phyloP scores from a whole-genome alignment of 1,140 invertebrate genomes.

The Pseudachorutes palmiensis region DNA sequence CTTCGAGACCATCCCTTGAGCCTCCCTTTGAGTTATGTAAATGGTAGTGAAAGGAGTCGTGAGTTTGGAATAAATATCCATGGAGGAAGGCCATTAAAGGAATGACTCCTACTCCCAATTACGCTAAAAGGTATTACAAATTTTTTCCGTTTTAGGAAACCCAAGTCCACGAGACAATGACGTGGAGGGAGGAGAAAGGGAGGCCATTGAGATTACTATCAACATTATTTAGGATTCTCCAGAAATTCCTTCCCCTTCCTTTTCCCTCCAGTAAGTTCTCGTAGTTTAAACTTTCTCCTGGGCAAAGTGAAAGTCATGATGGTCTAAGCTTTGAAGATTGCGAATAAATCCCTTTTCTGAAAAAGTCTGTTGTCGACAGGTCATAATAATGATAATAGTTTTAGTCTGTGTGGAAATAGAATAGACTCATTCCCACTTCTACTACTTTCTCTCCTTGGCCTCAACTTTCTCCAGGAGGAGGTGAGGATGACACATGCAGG shows the following conservation, averaged over 20 bases:
- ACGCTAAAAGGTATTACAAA: conserved; percentile 15
- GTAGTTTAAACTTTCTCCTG: neutral
- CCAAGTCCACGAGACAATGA: neutral
- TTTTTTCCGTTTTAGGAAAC: neutral
- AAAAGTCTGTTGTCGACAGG: conserved; percentile 11
- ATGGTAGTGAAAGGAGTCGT: neutral
- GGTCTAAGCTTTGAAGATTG: neutral
- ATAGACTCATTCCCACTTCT: too few relatives aligned
- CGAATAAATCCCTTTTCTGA: conserved; percentile 7
- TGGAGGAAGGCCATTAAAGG: neutral
- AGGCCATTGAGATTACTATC: conserved; percentile 8
- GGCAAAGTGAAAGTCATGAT: neutral
- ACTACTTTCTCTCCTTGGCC: too few relatives aligned
- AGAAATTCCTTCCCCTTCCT: neutral
- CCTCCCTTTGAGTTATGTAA: neutral
- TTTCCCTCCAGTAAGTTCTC: neutral
- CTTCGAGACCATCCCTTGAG: too few relatives aligned
- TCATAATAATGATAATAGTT: conserved; percentile 20
- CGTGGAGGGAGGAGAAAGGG: neutral
- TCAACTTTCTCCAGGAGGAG: too few relatives aligned
- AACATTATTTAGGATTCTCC: neutral
- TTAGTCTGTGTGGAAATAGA: conserved; percentile 3
- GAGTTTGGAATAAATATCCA: conserved; percentile 1
- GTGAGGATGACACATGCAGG: conserved; percentile 7
- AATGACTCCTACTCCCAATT: conserved; percentile 15